phyloP scores from a whole-genome alignment of 2,113 vertebrate species.

The Crotophaga sulcirostris region DNA sequence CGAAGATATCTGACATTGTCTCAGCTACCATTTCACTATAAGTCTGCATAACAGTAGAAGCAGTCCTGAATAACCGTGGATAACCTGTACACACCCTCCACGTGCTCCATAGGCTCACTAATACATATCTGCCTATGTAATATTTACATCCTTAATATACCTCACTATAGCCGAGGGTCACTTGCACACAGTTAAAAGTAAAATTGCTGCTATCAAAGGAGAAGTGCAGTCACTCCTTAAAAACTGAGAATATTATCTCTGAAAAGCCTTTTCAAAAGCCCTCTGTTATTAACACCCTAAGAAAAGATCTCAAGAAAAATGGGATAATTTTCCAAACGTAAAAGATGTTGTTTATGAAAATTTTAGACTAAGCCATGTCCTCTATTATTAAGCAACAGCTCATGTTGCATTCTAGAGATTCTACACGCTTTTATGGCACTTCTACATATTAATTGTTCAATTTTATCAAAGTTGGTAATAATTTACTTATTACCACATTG shows the following conservation, averaged over 20 bases:
- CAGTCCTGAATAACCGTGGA: not conserved
- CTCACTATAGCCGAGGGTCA: not conserved
- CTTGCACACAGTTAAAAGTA: constrained; percentile 21
- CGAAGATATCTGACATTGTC: not conserved
- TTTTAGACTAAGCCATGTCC: constrained; percentile 40
- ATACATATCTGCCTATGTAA: not conserved
- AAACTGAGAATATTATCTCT: constrained; percentile 67
- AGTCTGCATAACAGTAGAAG: not conserved
- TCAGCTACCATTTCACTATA: not conserved
- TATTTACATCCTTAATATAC: constrained; percentile 30
- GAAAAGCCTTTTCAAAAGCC: constrained; percentile 60
- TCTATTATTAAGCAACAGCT: constrained; percentile 66
- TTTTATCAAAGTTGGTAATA: constrained; percentile 66
- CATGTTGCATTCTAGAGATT: constrained; percentile 56
- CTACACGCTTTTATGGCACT: not conserved
- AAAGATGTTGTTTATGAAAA: constrained; percentile 62
- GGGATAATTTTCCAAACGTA: constrained; percentile 69
- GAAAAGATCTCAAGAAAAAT: constrained; percentile 67
- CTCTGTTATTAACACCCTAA: constrained; percentile 71
- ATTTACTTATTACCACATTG: constrained; percentile 67
- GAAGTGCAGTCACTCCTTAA: constrained; percentile 32
- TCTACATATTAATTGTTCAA: constrained; percentile 68
- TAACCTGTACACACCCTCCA: not conserved
- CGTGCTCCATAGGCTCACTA: not conserved
- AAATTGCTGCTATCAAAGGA: constrained; percentile 53